Evolutionary conservation across 2,797 vertebrate species (phyloP).

Genomic region (Prionace glauca): DNA sequence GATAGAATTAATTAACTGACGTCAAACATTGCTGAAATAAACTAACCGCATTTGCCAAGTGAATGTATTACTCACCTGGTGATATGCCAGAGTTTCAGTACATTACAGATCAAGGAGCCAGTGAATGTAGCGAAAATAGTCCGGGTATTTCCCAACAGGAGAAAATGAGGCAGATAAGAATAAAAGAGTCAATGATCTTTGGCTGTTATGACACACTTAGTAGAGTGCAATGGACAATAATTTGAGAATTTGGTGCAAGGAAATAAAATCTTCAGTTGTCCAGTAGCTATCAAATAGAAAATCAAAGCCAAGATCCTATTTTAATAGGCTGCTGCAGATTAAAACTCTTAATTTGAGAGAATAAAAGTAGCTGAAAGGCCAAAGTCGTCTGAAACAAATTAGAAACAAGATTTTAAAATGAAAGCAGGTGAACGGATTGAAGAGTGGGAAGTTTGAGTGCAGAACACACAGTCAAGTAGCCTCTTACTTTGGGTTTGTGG

Average conservation of each 20-base stretch:
- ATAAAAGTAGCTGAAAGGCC: neutral
- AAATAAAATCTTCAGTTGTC: neutral
- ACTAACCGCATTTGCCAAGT: neutral
- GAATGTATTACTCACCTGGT: neutral
- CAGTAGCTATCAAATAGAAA: neutral
- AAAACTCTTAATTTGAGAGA: neutral
- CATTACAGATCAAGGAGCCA: neutral
- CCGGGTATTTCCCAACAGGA: neutral
- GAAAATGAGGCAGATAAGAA: neutral
- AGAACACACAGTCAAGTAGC: neutral
- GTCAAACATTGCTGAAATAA: neutral
- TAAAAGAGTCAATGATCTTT: neutral
- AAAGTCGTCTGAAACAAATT: neutral
- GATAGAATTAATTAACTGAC: too few species aligned
- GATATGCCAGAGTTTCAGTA: neutral
- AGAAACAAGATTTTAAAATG: neutral
- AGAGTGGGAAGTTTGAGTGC: neutral
- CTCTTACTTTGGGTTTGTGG: slow-evolving; percentile 49
- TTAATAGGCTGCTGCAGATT: neutral
- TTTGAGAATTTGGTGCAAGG: neutral
- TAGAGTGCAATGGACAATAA: neutral
- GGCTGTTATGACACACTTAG: neutral
- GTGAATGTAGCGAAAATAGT: neutral
- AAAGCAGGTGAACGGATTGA: neutral
- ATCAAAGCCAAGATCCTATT: neutral